Conservation (phyloP, 2,797 vertebrate genomes). For the Smutsia temminckii region DNA sequence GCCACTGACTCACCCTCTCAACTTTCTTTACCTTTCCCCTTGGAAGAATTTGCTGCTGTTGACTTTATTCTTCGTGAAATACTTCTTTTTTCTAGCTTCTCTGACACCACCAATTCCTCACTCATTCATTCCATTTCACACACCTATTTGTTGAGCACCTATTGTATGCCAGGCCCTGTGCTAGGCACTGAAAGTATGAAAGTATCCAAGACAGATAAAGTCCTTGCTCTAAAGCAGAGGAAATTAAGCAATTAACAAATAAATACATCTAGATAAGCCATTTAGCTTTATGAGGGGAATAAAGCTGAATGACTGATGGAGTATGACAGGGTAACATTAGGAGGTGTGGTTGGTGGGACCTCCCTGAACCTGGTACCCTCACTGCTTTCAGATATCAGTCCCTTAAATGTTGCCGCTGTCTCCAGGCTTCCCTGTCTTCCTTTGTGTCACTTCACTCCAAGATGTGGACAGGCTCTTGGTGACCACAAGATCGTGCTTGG, state of each 20-base stretch:
- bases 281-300: neutral
- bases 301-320: neutral
- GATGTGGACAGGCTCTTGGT: neutral
- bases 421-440: neutral
- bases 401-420: neutral
- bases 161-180: neutral
- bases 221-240: neutral
- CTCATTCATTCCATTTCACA: neutral
- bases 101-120: neutral
- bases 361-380: neutral
- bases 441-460: neutral
- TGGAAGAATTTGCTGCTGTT: neutral
- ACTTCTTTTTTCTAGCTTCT: neutral
- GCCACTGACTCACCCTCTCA: neutral
- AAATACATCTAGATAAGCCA: neutral
- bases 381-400: accelerated
- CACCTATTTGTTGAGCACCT: neutral
- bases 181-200: neutral
- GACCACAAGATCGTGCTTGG: neutral
- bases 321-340: neutral
- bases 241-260: neutral
- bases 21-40: neutral
- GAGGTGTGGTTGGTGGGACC: accelerated
- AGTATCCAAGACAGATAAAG: neutral
- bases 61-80: neutral